Evolutionary conservation across 1,140 invertebrate genomes (phyloP).

Genomic region (Teleopsis dalmanni): DNA sequence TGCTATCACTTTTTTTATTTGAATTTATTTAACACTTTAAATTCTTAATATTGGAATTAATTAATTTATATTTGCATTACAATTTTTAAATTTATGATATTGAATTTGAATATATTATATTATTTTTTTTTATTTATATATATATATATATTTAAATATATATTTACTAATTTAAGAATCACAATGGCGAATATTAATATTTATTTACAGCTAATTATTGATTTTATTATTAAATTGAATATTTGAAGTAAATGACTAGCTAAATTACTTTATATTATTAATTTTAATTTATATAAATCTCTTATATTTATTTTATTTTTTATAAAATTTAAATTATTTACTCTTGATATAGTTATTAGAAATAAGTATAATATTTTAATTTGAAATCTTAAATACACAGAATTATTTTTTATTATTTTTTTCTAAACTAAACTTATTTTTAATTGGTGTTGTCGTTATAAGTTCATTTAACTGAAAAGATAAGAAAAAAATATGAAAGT

Average conservation of each 20-base stretch:
- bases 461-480: constrained; percentile 13
- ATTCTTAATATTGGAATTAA: neutral
- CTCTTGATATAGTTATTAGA: constrained; percentile 1
- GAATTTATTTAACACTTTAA: constrained; percentile 10
- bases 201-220: neutral
- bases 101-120: no score
- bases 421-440: neutral
- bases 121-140: constrained; percentile 17
- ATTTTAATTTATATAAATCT: constrained; percentile 1
- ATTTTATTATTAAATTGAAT: no score
- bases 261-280: constrained; percentile 3
- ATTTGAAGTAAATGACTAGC: neutral
- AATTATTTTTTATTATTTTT: neutral
- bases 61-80: no score
- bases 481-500: neutral
- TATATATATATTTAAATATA: constrained; percentile 19
- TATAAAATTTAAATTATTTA: neutral
- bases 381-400: no score
- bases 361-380: no score
- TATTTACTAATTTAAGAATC: constrained; percentile 35
- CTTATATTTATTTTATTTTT: constrained; percentile 1
- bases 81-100: no score
- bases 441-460: constrained; percentile 13
- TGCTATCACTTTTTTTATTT: constrained; percentile 13
- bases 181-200: constrained; percentile 29